These are phyloP conservation scores for Chitala chitala DNA, from an alignment of 2,113 vertebrate species.

Conservation along the genomic window DNA sequence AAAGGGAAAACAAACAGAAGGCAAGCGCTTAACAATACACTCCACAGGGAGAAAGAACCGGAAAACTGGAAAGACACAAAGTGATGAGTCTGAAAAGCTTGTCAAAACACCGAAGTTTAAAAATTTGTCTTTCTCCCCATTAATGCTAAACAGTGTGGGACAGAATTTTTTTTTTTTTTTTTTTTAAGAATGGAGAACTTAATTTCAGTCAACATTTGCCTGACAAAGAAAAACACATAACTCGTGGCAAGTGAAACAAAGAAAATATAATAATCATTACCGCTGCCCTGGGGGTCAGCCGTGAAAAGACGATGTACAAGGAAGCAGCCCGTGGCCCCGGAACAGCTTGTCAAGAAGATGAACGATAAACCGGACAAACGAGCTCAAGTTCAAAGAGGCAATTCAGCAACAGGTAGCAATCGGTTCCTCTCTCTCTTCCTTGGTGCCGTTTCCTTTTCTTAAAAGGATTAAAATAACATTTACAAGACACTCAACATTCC, in stretches of 20 bases:
- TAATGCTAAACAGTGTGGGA: conserved; percentile 85
- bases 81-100: conserved; percentile 53
- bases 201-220: conserved; percentile 80
- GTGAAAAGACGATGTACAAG: conserved; percentile 81
- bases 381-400: conserved; percentile 76
- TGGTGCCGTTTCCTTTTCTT: conserved; percentile 61
- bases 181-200: conserved; percentile 81
- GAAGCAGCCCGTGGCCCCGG: conserved; percentile 77
- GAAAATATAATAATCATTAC: conserved; percentile 48
- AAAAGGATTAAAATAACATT: conserved; percentile 97
- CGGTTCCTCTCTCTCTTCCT: conserved; percentile 42
- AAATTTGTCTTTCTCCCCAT: conserved; percentile 58
- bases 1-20: neutral
- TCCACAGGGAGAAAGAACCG: neutral
- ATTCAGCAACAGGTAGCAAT: conserved; percentile 80
- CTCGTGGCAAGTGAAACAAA: conserved; percentile 54
- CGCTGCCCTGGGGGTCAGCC: conserved; percentile 80
- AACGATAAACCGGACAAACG: conserved; percentile 76
- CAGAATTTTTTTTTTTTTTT: conserved; percentile 78
- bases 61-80: conserved; percentile 26
- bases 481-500: conserved; percentile 90
- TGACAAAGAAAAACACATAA: conserved; percentile 69
- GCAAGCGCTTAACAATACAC: neutral
- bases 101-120: conserved; percentile 72
- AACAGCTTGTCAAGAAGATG: conserved; percentile 76